Evolutionary conservation across 2,113 vertebrate species (phyloP), one percentile per base, ranked within the genome.

Genomic region (Melanerpes aurifrons): DNA sequence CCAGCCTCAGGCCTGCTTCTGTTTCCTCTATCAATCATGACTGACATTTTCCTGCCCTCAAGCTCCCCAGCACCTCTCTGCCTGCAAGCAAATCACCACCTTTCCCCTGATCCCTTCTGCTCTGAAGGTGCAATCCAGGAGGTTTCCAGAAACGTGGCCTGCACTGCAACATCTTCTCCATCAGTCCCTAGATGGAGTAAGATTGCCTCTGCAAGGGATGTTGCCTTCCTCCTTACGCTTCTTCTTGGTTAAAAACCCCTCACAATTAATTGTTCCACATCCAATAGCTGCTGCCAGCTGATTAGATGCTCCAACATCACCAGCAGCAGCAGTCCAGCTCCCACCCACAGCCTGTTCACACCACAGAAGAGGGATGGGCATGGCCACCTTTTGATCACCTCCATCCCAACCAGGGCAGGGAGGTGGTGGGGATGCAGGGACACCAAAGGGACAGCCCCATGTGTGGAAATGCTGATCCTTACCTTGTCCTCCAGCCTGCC

Each of bases 401-500:
- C 40, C 5, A 2, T 13, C 35, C 66, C 54, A 67, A 6, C 8
- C 17, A 26, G 14, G 53, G 10, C 53, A 67, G 35, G n/a, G 54
- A 32, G n/a, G 59, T 24, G 67, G 8, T 68, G 79, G 29, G 35
- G 15, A 40, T 58, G 29, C 0, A 1, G 40, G 45, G 15, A 48
- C 29, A 32, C 35, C 57, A 31, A 29, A 31, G 20, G 50, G 68
- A 56, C 73, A 81, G 69, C 43, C n/a, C 15, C 35, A 28, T 0
- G 0, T 3, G 6, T 21, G 20, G 43, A 78, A 77, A 47, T 0
- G 0, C 48, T 54, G 67, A 25, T 58, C n/a, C 91, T 95, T 91
- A 99, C 99, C 99, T 99, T 99, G 95, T 98, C 99, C 97, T 99
- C 99, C 97, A 99, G 98, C 78, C 98, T 98, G 91, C 98, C 98